Conservation (phyloP, 2,797 vertebrate species). For the Calcarius lapponicus region DNA sequence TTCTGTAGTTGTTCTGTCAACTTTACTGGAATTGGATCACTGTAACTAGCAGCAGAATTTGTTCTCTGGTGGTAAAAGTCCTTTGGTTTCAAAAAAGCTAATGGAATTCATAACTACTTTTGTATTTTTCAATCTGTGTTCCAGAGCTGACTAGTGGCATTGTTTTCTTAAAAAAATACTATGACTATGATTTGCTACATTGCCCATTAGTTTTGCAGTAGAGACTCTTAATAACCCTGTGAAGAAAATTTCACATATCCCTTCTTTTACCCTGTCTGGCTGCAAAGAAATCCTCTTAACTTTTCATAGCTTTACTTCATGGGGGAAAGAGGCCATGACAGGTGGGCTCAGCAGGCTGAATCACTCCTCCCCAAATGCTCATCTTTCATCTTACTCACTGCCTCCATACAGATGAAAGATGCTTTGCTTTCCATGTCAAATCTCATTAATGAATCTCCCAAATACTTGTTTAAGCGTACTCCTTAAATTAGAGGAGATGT, state of each 20-base stretch:
- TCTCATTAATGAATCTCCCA: neutral
- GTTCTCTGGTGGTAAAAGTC: slow-evolving; percentile 1
- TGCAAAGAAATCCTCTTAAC: neutral
- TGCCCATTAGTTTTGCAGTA: neutral
- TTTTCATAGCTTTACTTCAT: neutral
- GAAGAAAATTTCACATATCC: neutral
- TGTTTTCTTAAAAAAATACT: neutral
- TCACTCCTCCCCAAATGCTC: neutral
- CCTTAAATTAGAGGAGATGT: neutral
- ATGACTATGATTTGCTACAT: neutral
- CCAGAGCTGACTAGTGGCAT: neutral
- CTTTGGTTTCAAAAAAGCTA: slow-evolving; percentile 18
- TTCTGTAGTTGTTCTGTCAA: neutral
- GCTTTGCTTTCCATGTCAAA: neutral
- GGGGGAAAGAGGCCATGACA: neutral
- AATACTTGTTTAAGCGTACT: neutral
- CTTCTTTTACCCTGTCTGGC: neutral
- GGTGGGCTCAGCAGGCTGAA: neutral
- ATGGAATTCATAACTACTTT: slow-evolving; percentile 22
- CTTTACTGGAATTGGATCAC: neutral
- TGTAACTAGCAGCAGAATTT: neutral
- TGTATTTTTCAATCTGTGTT: slow-evolving; percentile 3
- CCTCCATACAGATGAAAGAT: neutral
- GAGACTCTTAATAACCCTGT: neutral
- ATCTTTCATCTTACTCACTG: neutral